Percentiles rank a stretch among this genome's conserved stretches.
Evolutionary conservation across 2,797 vertebrate genomes (phyloP).

Genomic region (Melanotaenia nigrans): DNA sequence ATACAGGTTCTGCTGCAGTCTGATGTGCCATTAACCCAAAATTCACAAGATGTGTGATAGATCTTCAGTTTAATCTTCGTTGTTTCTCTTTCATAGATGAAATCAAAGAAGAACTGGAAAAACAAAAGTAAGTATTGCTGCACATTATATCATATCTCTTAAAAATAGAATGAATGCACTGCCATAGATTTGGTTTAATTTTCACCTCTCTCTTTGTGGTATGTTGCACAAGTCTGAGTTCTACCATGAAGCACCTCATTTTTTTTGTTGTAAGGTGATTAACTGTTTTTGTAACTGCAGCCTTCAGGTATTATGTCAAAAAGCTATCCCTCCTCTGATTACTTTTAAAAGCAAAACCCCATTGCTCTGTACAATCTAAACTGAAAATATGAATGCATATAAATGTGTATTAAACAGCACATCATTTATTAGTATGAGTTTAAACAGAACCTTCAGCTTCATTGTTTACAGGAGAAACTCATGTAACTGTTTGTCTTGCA

Average conservation of each 20-base stretch:
- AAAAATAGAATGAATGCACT: neutral
- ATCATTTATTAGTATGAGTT: neutral
- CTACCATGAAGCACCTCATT: neutral
- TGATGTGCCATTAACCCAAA: neutral
- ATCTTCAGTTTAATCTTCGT: conserved; percentile 23
- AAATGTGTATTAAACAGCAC: neutral
- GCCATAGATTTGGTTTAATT: neutral
- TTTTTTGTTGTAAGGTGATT: conserved; percentile 25
- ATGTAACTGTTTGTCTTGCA: conserved; percentile 58
- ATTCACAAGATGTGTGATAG: neutral
- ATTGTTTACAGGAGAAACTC: neutral
- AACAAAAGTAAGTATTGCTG: conserved; percentile 89
- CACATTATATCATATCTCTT: neutral
- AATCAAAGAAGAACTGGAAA: conserved; percentile 95
- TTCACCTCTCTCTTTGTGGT: neutral
- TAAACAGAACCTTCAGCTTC: neutral
- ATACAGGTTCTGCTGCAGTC: neutral
- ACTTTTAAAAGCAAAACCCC: neutral
- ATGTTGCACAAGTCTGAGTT: neutral
- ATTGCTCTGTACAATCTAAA: too few species aligned
- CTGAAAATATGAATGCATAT: neutral
- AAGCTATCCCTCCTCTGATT: neutral
- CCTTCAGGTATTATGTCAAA: neutral
- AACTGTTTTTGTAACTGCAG: conserved; percentile 9
- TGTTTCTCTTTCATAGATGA: conserved; percentile 86